phyloP scores from a whole-genome alignment of 2,113 vertebrate species.

The Plecturocebus donacophilus region DNA sequence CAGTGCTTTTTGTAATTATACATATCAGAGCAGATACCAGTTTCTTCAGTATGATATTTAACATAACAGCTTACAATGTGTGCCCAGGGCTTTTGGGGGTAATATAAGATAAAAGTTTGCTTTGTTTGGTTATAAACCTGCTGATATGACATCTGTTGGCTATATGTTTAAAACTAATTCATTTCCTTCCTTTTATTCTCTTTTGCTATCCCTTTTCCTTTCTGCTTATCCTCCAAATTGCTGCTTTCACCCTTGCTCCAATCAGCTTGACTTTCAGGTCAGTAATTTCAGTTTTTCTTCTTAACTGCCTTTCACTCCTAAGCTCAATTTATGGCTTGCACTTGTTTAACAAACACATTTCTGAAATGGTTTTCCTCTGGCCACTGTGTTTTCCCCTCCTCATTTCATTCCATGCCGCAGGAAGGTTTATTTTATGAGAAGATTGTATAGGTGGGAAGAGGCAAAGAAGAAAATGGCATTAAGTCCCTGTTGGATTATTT shows the following conservation, averaged over 20 bases:
- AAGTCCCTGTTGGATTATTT: constrained; percentile 21
- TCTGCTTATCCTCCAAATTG: constrained; percentile 85
- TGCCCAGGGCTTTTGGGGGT: not conserved
- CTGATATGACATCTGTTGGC: constrained; percentile 82
- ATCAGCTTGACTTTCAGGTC: constrained; percentile 96
- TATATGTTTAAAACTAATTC: constrained; percentile 85
- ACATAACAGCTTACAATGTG: not conserved
- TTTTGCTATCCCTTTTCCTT: constrained; percentile 82
- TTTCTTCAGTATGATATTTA: not conserved
- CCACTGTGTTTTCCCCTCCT: constrained; percentile 1
- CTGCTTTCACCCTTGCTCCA: constrained; percentile 87
- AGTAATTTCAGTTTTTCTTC: constrained; percentile 84
- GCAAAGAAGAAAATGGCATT: constrained; percentile 25
- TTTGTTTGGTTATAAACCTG: constrained; percentile 68
- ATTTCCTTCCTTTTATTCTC: constrained; percentile 86
- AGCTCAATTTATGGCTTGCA: constrained; percentile 77
- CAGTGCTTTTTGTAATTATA: not conserved
- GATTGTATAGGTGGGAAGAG: constrained; percentile 5
- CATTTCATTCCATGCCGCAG: constrained; percentile 59
- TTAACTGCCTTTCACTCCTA: constrained; percentile 69
- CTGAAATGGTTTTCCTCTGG: constrained; percentile 73
- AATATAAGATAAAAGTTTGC: constrained; percentile 33
- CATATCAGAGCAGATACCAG: not conserved
- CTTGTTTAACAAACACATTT: constrained; percentile 72
- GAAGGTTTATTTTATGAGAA: constrained; percentile 62